phyloP scores from a whole-genome alignment of 2,888 invertebrate species.

The Rhopalosiphum nymphaeae region DNA sequence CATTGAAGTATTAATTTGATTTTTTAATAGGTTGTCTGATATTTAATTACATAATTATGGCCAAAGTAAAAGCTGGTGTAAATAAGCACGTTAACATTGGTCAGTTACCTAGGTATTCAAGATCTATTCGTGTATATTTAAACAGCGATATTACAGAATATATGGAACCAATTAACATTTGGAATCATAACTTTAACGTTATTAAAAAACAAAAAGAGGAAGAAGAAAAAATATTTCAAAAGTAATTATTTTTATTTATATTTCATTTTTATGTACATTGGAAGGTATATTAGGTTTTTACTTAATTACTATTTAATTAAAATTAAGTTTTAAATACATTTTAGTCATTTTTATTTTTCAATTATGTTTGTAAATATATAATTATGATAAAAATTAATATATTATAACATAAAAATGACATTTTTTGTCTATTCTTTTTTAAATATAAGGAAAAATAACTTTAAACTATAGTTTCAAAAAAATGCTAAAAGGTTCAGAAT shows the following conservation, averaged over 20 bases:
- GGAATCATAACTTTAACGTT: slow-evolving; percentile 46
- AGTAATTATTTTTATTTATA: slow-evolving; percentile 46
- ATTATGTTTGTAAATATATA: not conserved
- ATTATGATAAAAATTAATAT: not conserved
- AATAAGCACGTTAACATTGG: slow-evolving; percentile 1
- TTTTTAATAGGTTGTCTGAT: not conserved
- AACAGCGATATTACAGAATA: slow-evolving; percentile 1
- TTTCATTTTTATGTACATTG: not conserved
- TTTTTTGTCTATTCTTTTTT: not conserved
- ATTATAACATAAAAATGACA: not conserved
- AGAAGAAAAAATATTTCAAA: slow-evolving; percentile 45
- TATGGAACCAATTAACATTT: slow-evolving; percentile 42
- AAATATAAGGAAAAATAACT: not conserved
- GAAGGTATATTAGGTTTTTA: not conserved
- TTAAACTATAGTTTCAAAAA: not conserved
- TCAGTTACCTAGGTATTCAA: slow-evolving; percentile 54
- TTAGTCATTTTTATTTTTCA: not conserved
- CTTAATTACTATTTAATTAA: not conserved
- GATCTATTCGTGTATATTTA: slow-evolving; percentile 25
- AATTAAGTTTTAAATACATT: not conserved
- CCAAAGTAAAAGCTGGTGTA: not conserved
- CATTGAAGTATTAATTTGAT: not conserved
- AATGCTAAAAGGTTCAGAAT: not conserved
- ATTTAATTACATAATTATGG: not conserved
- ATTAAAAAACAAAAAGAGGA: slow-evolving; percentile 35